Conservation (phyloP, 1,140 invertebrate species). For the Bombus sylvicola region DNA sequence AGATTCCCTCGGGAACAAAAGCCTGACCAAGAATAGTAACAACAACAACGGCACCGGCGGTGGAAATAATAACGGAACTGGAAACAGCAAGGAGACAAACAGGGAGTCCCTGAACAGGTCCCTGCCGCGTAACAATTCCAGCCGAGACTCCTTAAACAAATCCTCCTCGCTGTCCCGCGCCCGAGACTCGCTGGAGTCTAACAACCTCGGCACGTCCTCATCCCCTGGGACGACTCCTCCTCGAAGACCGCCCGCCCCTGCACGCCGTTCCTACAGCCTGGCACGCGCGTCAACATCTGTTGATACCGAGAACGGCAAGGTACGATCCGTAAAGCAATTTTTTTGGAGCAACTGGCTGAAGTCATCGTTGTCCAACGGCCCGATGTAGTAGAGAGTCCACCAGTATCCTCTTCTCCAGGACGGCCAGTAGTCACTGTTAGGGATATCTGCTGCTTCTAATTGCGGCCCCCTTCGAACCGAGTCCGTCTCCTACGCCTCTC, state of each 20-base stretch:
- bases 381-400: constrained; percentile 67
- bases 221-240: constrained; percentile 70
- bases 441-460: constrained; percentile 41
- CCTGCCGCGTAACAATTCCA: constrained; percentile 76
- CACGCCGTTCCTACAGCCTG: constrained; percentile 77
- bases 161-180: constrained; percentile 76
- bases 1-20: constrained; percentile 84
- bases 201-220: constrained; percentile 60
- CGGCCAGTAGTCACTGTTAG: constrained; percentile 56
- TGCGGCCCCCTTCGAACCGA: not conserved
- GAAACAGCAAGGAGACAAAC: constrained; percentile 68
- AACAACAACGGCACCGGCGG: constrained; percentile 61
- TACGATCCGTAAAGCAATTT: constrained; percentile 86
- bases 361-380: constrained; percentile 82
- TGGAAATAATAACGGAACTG: constrained; percentile 71
- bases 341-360: constrained; percentile 87
- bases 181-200: constrained; percentile 76
- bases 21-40: constrained; percentile 82
- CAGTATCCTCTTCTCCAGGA: constrained; percentile 53
- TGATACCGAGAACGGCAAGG: constrained; percentile 84
- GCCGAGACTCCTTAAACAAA: constrained; percentile 77
- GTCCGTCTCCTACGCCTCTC: not conserved
- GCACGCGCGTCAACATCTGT: constrained; percentile 71
- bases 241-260: constrained; percentile 78
- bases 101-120: constrained; percentile 75